phyloP scores from a whole-genome alignment of 2,888 invertebrate species.

The Gymnosoma rotundatum region DNA sequence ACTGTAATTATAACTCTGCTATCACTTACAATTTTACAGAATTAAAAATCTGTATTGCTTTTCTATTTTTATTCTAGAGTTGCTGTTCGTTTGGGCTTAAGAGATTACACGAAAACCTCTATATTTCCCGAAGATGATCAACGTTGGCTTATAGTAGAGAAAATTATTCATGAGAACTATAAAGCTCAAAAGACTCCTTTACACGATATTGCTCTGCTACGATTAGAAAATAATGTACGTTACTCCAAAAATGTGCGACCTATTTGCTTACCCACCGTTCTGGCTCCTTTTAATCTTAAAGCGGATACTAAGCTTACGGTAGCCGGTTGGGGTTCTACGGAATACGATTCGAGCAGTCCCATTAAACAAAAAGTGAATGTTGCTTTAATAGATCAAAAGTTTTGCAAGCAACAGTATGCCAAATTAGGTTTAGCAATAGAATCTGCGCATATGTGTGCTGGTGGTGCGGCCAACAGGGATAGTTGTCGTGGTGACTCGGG shows the following conservation, averaged over 20 bases:
- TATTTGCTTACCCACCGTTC: constrained; percentile 84
- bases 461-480: constrained; percentile 86
- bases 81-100: constrained; percentile 78
- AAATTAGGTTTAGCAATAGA: constrained; percentile 76
- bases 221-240: constrained; percentile 84
- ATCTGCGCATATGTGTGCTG: constrained; percentile 86
- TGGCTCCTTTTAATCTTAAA: constrained; percentile 65
- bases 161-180: constrained; percentile 87
- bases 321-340: constrained; percentile 86
- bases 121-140: constrained; percentile 79
- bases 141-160: constrained; percentile 85
- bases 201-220: constrained; percentile 88
- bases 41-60: too few relatives aligned
- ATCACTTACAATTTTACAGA: neutral
- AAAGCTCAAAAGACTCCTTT: constrained; percentile 84
- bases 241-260: constrained; percentile 85
- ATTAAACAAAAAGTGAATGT: constrained; percentile 84
- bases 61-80: constrained; percentile 72
- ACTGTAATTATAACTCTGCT: constrained; percentile 82
- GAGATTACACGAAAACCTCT: constrained; percentile 76
- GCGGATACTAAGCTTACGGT: constrained; percentile 81
- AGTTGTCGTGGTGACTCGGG: constrained; percentile 91
- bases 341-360: constrained; percentile 81
- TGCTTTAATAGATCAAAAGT: constrained; percentile 82
- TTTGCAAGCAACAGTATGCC: constrained; percentile 82